Evolutionary conservation across 2,888 invertebrate genomes (phyloP).

Genomic region (Pterostichus niger): DNA sequence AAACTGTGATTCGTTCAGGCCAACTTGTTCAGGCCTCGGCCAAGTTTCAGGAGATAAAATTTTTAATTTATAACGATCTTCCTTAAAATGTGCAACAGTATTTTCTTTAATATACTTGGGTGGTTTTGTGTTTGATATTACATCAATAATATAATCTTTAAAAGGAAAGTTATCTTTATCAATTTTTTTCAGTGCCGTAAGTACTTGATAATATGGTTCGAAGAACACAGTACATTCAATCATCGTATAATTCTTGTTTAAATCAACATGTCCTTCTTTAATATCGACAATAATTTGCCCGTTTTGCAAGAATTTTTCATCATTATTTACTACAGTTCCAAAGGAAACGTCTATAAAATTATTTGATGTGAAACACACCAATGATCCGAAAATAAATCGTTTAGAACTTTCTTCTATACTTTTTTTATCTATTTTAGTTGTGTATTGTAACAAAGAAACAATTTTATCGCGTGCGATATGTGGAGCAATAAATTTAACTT

Average conservation of each 20-base stretch:
- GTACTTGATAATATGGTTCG: conserved; percentile 86
- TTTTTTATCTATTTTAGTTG: conserved; percentile 71
- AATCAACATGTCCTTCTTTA: conserved; percentile 73
- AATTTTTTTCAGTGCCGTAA: conserved; percentile 82
- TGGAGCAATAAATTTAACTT: conserved; percentile 47
- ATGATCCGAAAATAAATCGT: conserved; percentile 83
- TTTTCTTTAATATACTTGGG: conserved; percentile 74
- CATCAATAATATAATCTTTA: conserved; percentile 82
- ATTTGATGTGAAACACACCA: conserved; percentile 84
- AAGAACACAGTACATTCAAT: conserved; percentile 87
- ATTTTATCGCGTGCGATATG: conserved; percentile 54
- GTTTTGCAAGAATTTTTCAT: conserved; percentile 76
- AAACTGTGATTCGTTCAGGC: conserved; percentile 82
- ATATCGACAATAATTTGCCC: conserved; percentile 78
- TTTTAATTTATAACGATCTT: conserved; percentile 8
- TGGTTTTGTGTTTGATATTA: conserved; percentile 71
- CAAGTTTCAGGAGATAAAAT: conserved; percentile 72
- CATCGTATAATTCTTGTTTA: conserved; percentile 79
- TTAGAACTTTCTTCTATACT: conserved; percentile 78
- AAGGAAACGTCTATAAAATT: conserved; percentile 83
- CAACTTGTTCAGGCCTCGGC: conserved; percentile 77
- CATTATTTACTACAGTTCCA: conserved; percentile 82
- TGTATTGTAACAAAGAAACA: conserved; percentile 69
- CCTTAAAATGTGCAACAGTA: conserved; percentile 23
- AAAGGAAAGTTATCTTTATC: conserved; percentile 81